phyloP scores from a whole-genome alignment of 2,113 vertebrate genomes.

The Pituophis catenifer region DNA sequence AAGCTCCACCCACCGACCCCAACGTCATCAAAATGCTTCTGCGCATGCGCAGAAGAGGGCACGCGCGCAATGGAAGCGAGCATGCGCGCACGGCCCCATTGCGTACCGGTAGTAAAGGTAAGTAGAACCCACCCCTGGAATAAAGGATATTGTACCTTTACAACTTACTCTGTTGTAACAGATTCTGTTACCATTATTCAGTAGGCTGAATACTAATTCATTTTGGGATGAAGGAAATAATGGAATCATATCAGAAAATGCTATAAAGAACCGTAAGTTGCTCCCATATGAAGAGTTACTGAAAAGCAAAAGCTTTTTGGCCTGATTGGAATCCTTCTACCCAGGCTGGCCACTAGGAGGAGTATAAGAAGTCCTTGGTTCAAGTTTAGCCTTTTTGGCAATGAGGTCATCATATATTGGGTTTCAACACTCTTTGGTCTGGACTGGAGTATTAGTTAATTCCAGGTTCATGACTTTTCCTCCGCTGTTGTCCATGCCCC shows the following conservation, averaged over 20 bases:
- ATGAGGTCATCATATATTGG: neutral
- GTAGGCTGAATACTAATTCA: neutral
- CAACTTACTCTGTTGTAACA: neutral
- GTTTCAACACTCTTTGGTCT: neutral
- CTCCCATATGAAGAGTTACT: neutral
- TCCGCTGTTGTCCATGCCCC: neutral
- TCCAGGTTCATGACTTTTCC: neutral
- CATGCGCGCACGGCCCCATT: no score
- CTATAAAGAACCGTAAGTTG: neutral
- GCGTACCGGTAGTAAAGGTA: no score
- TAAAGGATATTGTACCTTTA: neutral
- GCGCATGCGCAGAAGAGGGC: no score
- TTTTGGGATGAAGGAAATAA: neutral
- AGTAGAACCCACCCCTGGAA: no score
- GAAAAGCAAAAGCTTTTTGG: neutral
- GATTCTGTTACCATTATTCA: neutral
- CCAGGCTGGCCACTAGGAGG: neutral
- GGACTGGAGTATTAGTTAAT: neutral
- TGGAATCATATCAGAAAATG: neutral
- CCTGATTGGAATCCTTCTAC: neutral
- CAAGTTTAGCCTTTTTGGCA: neutral
- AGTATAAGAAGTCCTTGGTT: neutral
- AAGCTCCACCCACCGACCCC: no score
- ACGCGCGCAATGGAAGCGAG: no score
- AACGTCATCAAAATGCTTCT: no score